Evolutionary conservation across 2,797 vertebrate genomes (phyloP).

Genomic region (Rhincodon typus): DNA sequence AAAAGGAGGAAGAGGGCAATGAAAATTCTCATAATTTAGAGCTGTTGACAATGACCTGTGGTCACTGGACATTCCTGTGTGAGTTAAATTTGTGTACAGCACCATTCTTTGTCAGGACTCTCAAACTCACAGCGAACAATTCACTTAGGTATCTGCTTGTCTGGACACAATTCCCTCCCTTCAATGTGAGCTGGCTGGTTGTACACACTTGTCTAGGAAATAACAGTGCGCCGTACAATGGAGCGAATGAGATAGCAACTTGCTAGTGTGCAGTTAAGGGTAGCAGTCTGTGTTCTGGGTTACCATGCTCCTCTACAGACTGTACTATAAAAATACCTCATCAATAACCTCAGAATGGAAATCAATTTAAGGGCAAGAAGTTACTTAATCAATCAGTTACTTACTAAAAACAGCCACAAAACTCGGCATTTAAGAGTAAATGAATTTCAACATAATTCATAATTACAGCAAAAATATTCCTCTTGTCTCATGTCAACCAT

Average conservation of each 20-base stretch:
- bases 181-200: not conserved
- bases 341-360: not conserved
- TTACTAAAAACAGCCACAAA: not conserved
- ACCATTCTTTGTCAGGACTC: not conserved
- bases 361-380: not conserved
- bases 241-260: not conserved
- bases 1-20: not conserved
- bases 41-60: not conserved
- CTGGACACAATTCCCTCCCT: not conserved
- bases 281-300: not conserved
- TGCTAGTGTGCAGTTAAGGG: too few species aligned
- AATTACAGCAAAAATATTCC: not conserved
- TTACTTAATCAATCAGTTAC: not conserved
- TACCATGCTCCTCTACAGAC: not conserved
- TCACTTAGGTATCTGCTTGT: too few species aligned
- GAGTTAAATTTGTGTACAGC: not conserved
- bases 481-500: too few species aligned
- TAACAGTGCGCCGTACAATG: not conserved
- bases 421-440: not conserved
- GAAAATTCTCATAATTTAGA: not conserved
- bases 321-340: not conserved
- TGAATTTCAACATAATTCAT: not conserved
- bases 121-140: not conserved
- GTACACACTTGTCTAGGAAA: not conserved
- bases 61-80: not conserved